These are phyloP conservation scores for Panonychus citri DNA, from an alignment of 1,140 invertebrate species.

Conservation along the genomic window DNA sequence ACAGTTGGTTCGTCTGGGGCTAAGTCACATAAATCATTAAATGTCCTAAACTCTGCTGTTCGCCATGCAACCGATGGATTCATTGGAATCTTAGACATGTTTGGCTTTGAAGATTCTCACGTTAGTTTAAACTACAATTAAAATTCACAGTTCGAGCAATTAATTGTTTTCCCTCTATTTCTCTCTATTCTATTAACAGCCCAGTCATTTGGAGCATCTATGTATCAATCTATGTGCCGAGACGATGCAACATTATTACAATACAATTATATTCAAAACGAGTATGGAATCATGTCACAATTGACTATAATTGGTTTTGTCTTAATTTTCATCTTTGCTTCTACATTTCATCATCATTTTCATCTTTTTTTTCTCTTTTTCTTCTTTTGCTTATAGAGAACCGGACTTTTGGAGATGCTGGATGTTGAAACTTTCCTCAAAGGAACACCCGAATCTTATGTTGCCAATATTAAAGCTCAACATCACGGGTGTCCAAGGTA, in stretches of 20 bases:
- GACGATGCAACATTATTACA: constrained; percentile 93
- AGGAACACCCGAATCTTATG: constrained; percentile 62
- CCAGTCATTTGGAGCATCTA: constrained; percentile 67
- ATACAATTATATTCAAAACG: constrained; percentile 84
- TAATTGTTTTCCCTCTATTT: background rate
- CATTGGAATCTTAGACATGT: constrained; percentile 85
- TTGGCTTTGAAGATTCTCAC: constrained; percentile 76
- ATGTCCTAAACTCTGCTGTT: constrained; percentile 67
- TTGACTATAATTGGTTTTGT: too few relatives aligned
- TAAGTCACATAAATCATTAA: constrained; percentile 52
- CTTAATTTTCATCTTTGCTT: too few relatives aligned
- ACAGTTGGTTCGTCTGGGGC: constrained; percentile 60
- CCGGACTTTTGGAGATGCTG: constrained; percentile 65
- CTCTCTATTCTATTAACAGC: constrained; percentile 23
- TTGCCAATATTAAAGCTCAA: constrained; percentile 59
- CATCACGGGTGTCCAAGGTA: constrained; percentile 42
- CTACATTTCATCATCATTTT: too few relatives aligned
- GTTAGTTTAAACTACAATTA: constrained; percentile 16
- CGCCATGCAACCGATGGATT: constrained; percentile 80
- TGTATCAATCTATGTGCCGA: constrained; percentile 87
- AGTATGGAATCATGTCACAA: constrained; percentile 63
- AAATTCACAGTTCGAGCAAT: background rate
- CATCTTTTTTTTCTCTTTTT: background rate
- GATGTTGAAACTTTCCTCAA: constrained; percentile 74
- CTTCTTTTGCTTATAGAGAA: constrained; percentile 31